Base-by-base conservation (phyloP, 2,113 vertebrate genomes). In the Gasterosteus aculeatus region DNA sequence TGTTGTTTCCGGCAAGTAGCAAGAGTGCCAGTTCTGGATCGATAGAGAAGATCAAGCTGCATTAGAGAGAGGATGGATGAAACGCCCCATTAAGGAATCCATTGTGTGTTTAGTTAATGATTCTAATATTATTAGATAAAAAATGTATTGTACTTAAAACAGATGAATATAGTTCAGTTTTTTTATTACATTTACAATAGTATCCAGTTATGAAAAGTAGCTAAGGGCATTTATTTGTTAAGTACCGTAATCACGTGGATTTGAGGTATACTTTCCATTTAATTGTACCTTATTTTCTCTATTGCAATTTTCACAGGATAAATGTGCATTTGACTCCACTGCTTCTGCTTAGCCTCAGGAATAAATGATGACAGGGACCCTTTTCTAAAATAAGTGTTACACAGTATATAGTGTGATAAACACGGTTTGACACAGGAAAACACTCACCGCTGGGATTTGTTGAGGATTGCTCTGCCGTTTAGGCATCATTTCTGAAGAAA, bases 401-500 rank as follows among this genome's bases (percentile, higher is more conserved):
- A 51, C 19, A 53, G 49, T 10, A n/a, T 19, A 51, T 10, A 53
- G 3, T 26, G 22, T 3, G 12, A 18, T 12, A 54, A 54, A 11
- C 35, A 38, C 35, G 1, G 7, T 38, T 38, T 38, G 15, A 33
- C 47, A 31, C 38, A 22, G 19, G 8, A 18, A 10, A 63, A 66
- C 18, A 78, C 87, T 78, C 26, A 92, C 91, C 5, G 49, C 19
- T 5, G 0, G 41, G 6, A 19, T 66, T 3, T 78, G 1, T 38
- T 10, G 38, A 2, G 46, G 4, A 42, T 15, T 81, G 16, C 0
- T 19, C 12, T 69, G 12, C 22, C 76, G 53, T 68, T 31, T 56
- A 1, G 60, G 75, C 68, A 87, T 39, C 88, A 91, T 90, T 56
- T 80, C 87, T 86, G 47, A 59, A 3, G 31, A 67, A 47, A 12